Conservation (phyloP, 2,797 vertebrate species). For the Petrocephalus sullivani region DNA sequence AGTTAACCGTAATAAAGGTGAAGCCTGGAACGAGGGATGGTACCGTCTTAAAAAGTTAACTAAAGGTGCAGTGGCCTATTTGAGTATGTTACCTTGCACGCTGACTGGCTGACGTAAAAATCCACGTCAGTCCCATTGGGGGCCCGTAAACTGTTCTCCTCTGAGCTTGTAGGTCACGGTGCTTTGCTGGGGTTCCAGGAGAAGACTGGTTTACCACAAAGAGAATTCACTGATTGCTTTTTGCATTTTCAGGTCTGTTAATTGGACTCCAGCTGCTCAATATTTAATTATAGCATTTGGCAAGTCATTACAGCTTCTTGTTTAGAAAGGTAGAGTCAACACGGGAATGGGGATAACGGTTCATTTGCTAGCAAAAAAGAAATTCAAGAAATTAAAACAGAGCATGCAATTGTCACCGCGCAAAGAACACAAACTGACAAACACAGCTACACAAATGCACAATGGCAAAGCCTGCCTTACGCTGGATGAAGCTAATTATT, state of each 20-base stretch:
- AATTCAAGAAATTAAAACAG: not conserved
- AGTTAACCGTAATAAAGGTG: not conserved
- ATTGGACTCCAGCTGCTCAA: constrained; percentile 21
- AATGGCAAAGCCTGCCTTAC: not conserved
- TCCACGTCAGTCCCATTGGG: not conserved
- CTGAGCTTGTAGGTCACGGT: not conserved
- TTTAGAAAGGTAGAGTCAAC: constrained; percentile 11
- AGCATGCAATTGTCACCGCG: not conserved
- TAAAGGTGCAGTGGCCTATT: not conserved
- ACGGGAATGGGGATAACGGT: not conserved
- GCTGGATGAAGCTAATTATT: not conserved
- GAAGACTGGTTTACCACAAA: not conserved
- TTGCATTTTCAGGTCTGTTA: not conserved
- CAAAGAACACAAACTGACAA: not conserved
- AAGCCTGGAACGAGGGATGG: not conserved
- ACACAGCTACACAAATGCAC: not conserved
- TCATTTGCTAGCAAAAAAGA: not conserved
- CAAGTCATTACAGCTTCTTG: constrained; percentile 20
- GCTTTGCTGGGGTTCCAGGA: constrained; percentile 8
- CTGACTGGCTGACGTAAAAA: not conserved
- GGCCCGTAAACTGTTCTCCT: not conserved
- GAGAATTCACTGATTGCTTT: constrained; percentile 14
- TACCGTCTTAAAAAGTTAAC: not conserved
- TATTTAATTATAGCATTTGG: constrained; percentile 29
- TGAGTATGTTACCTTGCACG: not conserved